Conservation (phyloP, 2,113 vertebrate species). For the Oostethus manadensis region DNA sequence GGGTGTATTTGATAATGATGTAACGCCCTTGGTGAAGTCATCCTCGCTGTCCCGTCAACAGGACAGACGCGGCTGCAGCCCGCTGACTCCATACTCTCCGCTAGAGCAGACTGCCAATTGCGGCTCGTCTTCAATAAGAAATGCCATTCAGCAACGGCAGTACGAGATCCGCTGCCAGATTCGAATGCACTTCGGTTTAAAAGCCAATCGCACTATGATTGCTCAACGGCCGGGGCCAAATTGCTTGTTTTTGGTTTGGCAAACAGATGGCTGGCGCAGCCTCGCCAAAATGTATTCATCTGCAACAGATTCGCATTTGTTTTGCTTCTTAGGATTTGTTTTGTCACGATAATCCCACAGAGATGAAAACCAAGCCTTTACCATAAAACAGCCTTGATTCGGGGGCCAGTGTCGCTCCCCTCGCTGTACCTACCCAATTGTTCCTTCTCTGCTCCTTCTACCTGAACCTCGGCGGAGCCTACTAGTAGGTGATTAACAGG, state of each 20-base stretch:
- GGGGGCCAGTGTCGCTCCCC: constrained; percentile 22
- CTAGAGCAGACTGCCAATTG: constrained; percentile 42
- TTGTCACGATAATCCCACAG: constrained; percentile 18
- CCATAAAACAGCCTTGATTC: constrained; percentile 29
- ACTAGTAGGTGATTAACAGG: constrained; percentile 58
- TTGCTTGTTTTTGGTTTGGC: constrained; percentile 14
- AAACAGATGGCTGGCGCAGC: constrained; percentile 21
- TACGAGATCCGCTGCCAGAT: constrained; percentile 27
- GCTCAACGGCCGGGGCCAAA: constrained; percentile 29
- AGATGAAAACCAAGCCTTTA: constrained; percentile 32
- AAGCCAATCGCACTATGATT: constrained; percentile 36
- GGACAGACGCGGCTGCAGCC: constrained; percentile 50
- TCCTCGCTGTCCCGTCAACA: constrained; percentile 46
- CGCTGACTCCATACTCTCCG: constrained; percentile 37
- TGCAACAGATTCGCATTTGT: constrained; percentile 43
- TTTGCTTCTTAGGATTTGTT: constrained; percentile 42
- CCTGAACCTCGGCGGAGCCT: constrained; percentile 53
- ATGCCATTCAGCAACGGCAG: constrained; percentile 35
- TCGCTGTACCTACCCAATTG: not conserved
- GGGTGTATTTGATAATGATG: constrained; percentile 38
- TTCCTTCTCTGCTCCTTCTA: constrained; percentile 25
- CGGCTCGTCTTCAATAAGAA: constrained; percentile 46
- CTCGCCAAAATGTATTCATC: constrained; percentile 29
- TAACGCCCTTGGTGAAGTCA: constrained; percentile 50
- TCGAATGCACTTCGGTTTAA: constrained; percentile 35